Percentiles rank a stretch among this genome's conserved stretches.
These are phyloP conservation scores for Dipodomys stephensi DNA, from an alignment of 2,113 vertebrate species.

Conservation along the genomic window DNA sequence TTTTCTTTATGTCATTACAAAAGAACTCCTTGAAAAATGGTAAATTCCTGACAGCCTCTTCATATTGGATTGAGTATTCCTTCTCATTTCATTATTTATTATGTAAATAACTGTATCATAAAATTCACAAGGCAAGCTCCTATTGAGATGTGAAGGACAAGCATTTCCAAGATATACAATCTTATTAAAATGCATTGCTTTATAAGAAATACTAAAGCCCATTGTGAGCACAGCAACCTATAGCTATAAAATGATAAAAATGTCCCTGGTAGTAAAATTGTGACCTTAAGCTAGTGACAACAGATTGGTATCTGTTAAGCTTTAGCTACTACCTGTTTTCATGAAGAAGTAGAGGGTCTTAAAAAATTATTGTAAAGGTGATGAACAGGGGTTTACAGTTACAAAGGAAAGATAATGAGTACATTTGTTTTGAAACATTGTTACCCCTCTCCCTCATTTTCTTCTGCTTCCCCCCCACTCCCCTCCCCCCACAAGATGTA, in stretches of 20 bases:
- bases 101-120: conserved; percentile 51
- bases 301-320: neutral
- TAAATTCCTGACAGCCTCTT: conserved; percentile 48
- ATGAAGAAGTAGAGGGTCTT: neutral
- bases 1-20: conserved; percentile 57
- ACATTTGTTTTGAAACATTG: too few relatives aligned
- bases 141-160: conserved; percentile 12
- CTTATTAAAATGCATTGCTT: conserved; percentile 7
- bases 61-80: neutral
- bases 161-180: neutral
- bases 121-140: conserved; percentile 13
- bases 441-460: too few relatives aligned
- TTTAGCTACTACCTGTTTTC: neutral
- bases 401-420: too few relatives aligned
- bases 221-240: neutral
- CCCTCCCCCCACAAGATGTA: too few relatives aligned
- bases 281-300: neutral
- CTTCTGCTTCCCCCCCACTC: too few relatives aligned
- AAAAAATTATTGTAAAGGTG: too few relatives aligned
- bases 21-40: conserved; percentile 58
- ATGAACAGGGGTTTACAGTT: too few relatives aligned
- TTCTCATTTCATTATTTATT: conserved; percentile 50
- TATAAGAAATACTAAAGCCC: neutral
- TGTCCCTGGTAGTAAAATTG: conserved; percentile 5
- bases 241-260: conserved; percentile 4